Conservation (phyloP, 2,797 vertebrate species). For the Novumbra hubbsi region DNA sequence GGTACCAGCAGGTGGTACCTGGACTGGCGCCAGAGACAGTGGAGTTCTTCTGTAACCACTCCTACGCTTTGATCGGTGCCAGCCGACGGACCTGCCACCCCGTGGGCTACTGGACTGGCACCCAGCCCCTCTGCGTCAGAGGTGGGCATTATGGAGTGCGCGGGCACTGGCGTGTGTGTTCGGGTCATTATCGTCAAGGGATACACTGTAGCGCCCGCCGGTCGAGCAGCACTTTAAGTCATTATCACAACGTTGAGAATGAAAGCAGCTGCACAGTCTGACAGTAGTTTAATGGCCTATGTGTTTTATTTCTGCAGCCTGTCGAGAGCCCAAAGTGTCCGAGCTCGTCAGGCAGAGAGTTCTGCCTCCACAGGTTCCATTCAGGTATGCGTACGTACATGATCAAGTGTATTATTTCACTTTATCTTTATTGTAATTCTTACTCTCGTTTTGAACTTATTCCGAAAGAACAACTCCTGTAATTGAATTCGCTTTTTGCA, state of each 20-base stretch:
- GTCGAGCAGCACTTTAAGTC: neutral
- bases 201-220: neutral
- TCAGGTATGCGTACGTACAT: slow-evolving; percentile 71
- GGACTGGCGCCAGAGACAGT: slow-evolving; percentile 72
- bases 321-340: slow-evolving; percentile 93
- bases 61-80: slow-evolving; percentile 87
- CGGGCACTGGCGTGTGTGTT: slow-evolving; percentile 4
- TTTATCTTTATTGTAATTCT: no score
- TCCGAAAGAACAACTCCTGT: no score
- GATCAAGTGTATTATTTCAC: no score
- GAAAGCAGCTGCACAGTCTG: slow-evolving; percentile 9
- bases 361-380: slow-evolving; percentile 83
- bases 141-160: slow-evolving; percentile 69
- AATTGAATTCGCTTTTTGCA: no score
- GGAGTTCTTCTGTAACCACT: slow-evolving; percentile 89
- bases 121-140: slow-evolving; percentile 90
- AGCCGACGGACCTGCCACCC: slow-evolving; percentile 82
- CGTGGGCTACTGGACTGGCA: slow-evolving; percentile 88
- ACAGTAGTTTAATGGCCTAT: slow-evolving; percentile 5
- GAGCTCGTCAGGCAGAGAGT: slow-evolving; percentile 91
- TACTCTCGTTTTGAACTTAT: no score
- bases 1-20: slow-evolving; percentile 77
- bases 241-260: slow-evolving; percentile 6
- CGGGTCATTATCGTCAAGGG: neutral
- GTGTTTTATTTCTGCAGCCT: slow-evolving; percentile 75